Base-by-base conservation (phyloP, 2,888 invertebrate genomes). In the Agriopis leucophaearia region DNA sequence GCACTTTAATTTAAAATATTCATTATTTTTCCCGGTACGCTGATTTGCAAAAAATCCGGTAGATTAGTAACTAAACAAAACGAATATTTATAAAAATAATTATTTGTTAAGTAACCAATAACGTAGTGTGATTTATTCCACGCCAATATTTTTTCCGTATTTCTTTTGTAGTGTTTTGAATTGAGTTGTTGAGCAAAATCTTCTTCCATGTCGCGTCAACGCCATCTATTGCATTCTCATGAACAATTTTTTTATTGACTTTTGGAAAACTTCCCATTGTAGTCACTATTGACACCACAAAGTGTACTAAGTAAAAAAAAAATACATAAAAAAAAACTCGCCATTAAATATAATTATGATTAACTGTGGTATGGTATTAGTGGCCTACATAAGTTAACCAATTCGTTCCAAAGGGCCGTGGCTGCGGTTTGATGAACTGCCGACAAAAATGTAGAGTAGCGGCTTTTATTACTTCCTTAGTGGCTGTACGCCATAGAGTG, bases 331-430 rank as follows among this genome's bases (percentile, higher is more conserved):
- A 12, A 45, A 3, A 18, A 18, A 18, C 18, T 18, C 9, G 0
- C n/a, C n/a, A 35, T 75, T 78, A 77, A 77, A 75, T 72, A 71
- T 78, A 81, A 84, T 76, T 74, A 85, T 82, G 83, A 86, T 74
- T 79, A 80, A 85, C 78, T 74, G 76, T 74, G 70, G 66, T 72
- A 35, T 64, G 55, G 78, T 79, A 76, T 80, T 81, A 82, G 71
- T 66, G 74, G 73, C 79, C 83, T 82, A 85, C 84, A 86, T 88
- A 86, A 88, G 85, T 88, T 86, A 85, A 86, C 85, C 68, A 76
- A 76, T 67, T 74, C 74, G 75, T 76, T 67, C 69, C 77, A 69
- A 81, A 78, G 67, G 74, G 76, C 75, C 79, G 65, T 74, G 77
- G 74, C 69, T 79, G 72, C 67, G 73, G 80, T 79, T 78, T 77